These are phyloP conservation scores for Caenorhabditis sp. DNA, from an alignment of 2,888 invertebrate species.

Conservation along the genomic window DNA sequence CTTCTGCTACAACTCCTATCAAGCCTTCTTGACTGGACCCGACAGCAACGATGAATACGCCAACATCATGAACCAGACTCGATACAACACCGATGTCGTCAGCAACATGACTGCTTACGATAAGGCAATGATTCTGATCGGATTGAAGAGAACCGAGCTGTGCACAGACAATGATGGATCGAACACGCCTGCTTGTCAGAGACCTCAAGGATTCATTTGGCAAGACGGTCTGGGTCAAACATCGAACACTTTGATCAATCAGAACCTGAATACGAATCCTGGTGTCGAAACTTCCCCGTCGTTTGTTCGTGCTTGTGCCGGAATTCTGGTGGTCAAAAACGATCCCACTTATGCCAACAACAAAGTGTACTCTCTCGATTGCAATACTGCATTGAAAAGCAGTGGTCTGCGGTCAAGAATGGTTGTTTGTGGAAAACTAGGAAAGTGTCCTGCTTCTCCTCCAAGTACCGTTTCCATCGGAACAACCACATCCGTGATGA, in stretches of 20 bases:
- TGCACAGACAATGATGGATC: constrained; percentile 32
- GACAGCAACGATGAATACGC: constrained; percentile 39
- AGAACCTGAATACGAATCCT: constrained; percentile 22
- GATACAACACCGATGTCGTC: constrained; percentile 18
- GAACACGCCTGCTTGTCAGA: constrained; percentile 17
- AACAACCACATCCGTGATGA: not conserved
- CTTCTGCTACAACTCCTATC: constrained; percentile 39
- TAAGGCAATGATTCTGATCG: constrained; percentile 37
- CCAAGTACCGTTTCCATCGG: constrained; percentile 7
- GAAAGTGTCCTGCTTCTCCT: constrained; percentile 25
- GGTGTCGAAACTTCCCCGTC: constrained; percentile 43
- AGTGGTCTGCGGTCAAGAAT: constrained; percentile 25
- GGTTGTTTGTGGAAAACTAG: constrained; percentile 46
- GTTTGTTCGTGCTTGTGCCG: constrained; percentile 42
- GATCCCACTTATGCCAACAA: constrained; percentile 12
- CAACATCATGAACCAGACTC: constrained; percentile 34
- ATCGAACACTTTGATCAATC: constrained; percentile 47
- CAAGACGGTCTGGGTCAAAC: constrained; percentile 51
- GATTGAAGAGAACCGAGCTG: constrained; percentile 39
- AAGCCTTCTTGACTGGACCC: constrained; percentile 56
- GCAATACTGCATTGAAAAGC: constrained; percentile 34
- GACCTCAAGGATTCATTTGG: constrained; percentile 53
- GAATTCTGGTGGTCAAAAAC: constrained; percentile 13
- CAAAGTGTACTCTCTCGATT: constrained; percentile 48
- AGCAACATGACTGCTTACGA: constrained; percentile 13